Conservation (phyloP, 2,797 vertebrate genomes). For the Sphaeramia orbicularis region DNA sequence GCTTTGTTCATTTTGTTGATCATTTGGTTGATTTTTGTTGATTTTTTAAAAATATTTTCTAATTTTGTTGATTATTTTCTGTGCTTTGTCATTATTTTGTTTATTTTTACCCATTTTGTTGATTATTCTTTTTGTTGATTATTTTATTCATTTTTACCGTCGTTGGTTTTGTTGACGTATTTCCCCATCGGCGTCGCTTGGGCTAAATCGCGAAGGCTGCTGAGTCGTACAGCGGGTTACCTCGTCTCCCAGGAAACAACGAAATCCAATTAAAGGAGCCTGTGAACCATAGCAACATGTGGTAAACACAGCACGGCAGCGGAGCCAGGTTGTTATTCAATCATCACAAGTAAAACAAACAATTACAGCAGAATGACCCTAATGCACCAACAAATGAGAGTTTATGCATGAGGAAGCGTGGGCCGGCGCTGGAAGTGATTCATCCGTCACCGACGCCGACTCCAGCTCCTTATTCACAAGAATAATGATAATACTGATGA, state of each 20-base stretch:
- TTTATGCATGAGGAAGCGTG: conserved; percentile 74
- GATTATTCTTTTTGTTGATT: too few relatives aligned
- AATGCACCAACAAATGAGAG: conserved; percentile 77
- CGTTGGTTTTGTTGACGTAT: too few relatives aligned
- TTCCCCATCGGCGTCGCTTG: too few relatives aligned
- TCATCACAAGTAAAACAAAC: conserved; percentile 81
- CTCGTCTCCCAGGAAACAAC: conserved; percentile 78
- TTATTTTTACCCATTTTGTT: too few relatives aligned
- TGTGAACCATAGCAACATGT: conserved; percentile 79
- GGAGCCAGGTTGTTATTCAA: conserved; percentile 75
- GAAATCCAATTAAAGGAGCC: conserved; percentile 78
- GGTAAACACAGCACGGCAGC: conserved; percentile 74
- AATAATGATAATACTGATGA: conserved; percentile 78
- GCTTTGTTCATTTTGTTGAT: too few relatives aligned
- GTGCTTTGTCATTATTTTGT: too few relatives aligned
- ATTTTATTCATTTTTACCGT: too few relatives aligned
- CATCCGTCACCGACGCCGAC: conserved; percentile 56
- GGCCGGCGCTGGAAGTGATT: conserved; percentile 61
- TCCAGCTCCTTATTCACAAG: conserved; percentile 65
- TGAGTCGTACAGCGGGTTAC: conserved; percentile 75
- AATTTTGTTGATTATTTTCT: too few relatives aligned
- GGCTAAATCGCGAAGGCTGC: conserved; percentile 63
- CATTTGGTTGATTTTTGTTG: too few relatives aligned
- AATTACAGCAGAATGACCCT: conserved; percentile 80
- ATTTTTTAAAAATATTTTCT: too few relatives aligned